These are phyloP conservation scores for Benthosema pterotum DNA, from an alignment of 2,797 vertebrate species.

Conservation along the genomic window DNA sequence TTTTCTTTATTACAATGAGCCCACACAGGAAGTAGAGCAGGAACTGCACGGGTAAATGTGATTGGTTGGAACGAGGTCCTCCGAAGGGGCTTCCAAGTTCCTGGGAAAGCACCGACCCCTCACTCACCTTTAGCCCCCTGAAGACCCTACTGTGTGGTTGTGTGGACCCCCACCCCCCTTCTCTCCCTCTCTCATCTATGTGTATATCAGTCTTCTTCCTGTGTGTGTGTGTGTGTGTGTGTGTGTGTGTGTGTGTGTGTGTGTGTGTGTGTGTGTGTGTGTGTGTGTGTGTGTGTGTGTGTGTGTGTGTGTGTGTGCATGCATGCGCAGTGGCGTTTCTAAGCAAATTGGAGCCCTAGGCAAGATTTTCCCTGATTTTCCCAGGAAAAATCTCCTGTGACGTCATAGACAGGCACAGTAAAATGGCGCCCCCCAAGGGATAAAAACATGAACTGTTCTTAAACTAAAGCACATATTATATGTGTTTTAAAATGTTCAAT, in stretches of 20 bases:
- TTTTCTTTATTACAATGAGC: constrained; percentile 2
- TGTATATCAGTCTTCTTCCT: background rate
- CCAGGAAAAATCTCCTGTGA: too few species aligned
- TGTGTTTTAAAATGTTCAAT: too few species aligned
- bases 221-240: background rate
- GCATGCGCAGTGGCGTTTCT: too few species aligned
- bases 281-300: too few species aligned
- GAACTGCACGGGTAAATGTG: constrained; percentile 21
- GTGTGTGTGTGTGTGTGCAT: too few species aligned
- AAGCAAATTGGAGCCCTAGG: too few species aligned
- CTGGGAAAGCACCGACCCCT: constrained; percentile 66
- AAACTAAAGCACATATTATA: too few species aligned
- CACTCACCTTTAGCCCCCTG: constrained; percentile 43
- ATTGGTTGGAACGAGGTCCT: constrained; percentile 53
- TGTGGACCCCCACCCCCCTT: background rate
- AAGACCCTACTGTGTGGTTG: constrained; percentile 4
- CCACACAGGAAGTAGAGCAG: constrained; percentile 19
- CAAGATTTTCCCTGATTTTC: too few species aligned
- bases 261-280: too few species aligned
- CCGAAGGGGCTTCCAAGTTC: constrained; percentile 42
- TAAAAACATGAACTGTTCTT: too few species aligned
- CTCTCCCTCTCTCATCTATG: background rate
- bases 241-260: background rate
- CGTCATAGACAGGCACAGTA: too few species aligned
- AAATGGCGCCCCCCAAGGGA: too few species aligned